Evolutionary conservation across 2,797 vertebrate genomes (phyloP).

Genomic region (Tapirus indicus): DNA sequence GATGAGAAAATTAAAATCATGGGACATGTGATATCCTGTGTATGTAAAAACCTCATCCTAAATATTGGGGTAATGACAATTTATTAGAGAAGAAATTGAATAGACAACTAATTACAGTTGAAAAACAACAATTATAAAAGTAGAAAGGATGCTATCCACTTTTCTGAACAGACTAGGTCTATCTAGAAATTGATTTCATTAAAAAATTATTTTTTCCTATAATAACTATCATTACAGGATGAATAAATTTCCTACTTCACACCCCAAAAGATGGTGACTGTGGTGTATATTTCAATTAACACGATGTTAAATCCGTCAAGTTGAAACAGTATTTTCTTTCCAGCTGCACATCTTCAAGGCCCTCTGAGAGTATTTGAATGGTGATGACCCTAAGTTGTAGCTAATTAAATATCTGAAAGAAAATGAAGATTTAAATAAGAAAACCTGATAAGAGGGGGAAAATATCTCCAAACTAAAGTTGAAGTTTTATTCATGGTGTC

Average conservation of each 20-base stretch:
- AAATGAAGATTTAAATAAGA: slow-evolving; percentile 14
- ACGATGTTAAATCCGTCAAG: not conserved
- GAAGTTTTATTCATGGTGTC: not conserved
- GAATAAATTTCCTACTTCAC: not conserved
- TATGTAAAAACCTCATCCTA: not conserved
- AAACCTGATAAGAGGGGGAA: not conserved
- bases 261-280: not conserved
- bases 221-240: not conserved
- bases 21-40: not conserved
- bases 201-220: not conserved
- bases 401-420: not conserved
- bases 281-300: not conserved
- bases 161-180: not conserved
- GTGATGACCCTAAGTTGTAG: not conserved
- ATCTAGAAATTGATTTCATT: not conserved
- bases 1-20: not conserved
- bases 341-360: not conserved
- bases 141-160: not conserved
- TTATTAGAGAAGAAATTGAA: not conserved
- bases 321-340: not conserved
- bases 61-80: not conserved
- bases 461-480: not conserved
- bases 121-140: not conserved
- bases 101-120: not conserved
- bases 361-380: not conserved